Conservation (phyloP, 2,888 invertebrate genomes). For the Plutella xylostella region DNA sequence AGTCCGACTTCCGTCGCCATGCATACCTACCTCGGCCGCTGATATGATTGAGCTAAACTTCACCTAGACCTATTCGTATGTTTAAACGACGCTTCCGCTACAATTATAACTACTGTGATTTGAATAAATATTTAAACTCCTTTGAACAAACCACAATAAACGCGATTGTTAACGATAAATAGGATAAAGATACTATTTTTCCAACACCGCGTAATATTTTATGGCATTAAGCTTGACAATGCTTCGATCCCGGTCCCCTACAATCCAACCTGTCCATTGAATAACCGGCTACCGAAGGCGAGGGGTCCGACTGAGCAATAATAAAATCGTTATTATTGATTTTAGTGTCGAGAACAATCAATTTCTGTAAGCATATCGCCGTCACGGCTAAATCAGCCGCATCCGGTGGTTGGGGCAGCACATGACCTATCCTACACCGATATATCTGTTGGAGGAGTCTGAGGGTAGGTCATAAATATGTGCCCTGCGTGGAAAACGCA, state of each 20-base stretch:
- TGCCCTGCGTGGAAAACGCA: too few relatives aligned
- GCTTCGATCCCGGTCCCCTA: neutral
- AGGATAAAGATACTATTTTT: constrained; percentile 1
- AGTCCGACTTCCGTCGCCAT: too few relatives aligned
- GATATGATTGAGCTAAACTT: too few relatives aligned
- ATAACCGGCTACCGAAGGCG: constrained; percentile 8
- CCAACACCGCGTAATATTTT: neutral
- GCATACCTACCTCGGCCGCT: too few relatives aligned
- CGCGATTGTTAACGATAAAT: neutral
- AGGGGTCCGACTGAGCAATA: constrained; percentile 37
- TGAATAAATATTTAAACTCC: too few relatives aligned
- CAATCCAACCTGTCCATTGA: constrained; percentile 5
- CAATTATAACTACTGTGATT: too few relatives aligned
- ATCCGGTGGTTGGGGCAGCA: constrained; percentile 48
- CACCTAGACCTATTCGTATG: too few relatives aligned
- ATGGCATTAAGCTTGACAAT: constrained; percentile 3
- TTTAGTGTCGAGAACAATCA: constrained; percentile 59
- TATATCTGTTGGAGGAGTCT: neutral
- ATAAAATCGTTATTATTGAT: constrained; percentile 61
- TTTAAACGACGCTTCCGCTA: too few relatives aligned
- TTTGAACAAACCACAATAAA: too few relatives aligned
- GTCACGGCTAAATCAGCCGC: constrained; percentile 52
- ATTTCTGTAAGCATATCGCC: constrained; percentile 38
- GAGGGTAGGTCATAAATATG: neutral
- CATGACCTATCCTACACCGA: constrained; percentile 4